phyloP scores from a whole-genome alignment of 2,888 invertebrate genomes.

The Agonopterix alstromeriana region DNA sequence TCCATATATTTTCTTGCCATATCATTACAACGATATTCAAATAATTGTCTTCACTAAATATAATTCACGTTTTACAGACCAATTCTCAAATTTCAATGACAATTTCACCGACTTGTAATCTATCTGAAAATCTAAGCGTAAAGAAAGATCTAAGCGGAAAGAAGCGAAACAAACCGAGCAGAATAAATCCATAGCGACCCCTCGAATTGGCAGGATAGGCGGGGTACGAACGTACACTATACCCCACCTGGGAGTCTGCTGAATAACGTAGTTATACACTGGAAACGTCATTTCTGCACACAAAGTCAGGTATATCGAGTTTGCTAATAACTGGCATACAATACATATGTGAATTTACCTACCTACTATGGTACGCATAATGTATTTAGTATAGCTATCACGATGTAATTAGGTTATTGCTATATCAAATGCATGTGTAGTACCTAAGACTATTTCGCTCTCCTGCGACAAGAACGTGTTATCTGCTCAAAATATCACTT shows the following conservation, averaged over 20 bases:
- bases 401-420: no score
- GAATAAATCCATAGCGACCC: conserved; percentile 52
- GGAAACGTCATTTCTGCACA: not conserved
- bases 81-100: not conserved
- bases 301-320: no score
- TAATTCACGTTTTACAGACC: not conserved
- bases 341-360: no score
- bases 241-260: conserved; percentile 25
- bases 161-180: conserved; percentile 45
- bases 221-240: conserved; percentile 42
- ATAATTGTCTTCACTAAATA: no score
- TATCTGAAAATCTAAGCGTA: not conserved
- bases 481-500: no score
- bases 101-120: not conserved
- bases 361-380: no score
- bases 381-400: no score
- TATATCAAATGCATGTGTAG: no score
- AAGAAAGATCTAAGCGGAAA: conserved; percentile 17
- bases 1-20: conserved; percentile 77
- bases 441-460: no score
- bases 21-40: conserved; percentile 30
- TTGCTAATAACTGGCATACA: no score
- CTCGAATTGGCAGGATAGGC: conserved; percentile 42
- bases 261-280: conserved; percentile 9
- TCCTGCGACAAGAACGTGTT: no score